Evolutionary conservation across 2,888 invertebrate species (phyloP).

Genomic region (Metellina segmentata): DNA sequence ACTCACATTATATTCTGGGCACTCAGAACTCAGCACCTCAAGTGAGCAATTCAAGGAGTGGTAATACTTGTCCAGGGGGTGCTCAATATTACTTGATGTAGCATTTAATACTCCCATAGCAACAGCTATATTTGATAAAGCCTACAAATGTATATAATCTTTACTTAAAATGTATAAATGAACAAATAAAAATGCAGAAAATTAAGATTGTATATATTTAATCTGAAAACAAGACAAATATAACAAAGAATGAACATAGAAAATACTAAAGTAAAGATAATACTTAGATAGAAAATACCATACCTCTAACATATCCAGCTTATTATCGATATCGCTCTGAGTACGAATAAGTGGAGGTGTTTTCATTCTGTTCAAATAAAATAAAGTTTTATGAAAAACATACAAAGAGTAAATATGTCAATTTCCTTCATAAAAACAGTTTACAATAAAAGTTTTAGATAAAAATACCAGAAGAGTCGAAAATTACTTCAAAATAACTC

Average conservation of each 20-base stretch:
- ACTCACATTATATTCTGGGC: slow-evolving; percentile 29
- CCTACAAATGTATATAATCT: slow-evolving; percentile 77
- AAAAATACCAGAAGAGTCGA: too few species aligned
- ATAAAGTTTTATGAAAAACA: neutral
- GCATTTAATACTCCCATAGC: slow-evolving; percentile 91
- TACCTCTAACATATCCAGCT: slow-evolving; percentile 82
- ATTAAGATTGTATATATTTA: too few species aligned
- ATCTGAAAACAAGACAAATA: too few species aligned
- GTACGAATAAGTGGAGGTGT: slow-evolving; percentile 82
- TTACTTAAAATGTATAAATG: neutral
- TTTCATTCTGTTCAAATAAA: slow-evolving; percentile 81
- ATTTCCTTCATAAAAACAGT: too few species aligned
- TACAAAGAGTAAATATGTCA: neutral
- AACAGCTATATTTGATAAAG: slow-evolving; percentile 95
- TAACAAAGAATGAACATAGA: neutral
- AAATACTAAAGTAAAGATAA: neutral
- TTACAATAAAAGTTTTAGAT: too few species aligned
- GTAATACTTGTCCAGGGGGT: slow-evolving; percentile 92
- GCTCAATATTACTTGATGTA: slow-evolving; percentile 82
- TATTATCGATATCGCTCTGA: slow-evolving; percentile 80
- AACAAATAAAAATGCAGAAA: neutral
- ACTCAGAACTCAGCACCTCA: neutral
- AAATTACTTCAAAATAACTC: too few species aligned
- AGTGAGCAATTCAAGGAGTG: slow-evolving; percentile 88
- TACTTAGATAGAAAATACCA: neutral